These are phyloP conservation scores for Pitangus sulphuratus DNA, from an alignment of 2,797 vertebrate species.

Conservation along the genomic window DNA sequence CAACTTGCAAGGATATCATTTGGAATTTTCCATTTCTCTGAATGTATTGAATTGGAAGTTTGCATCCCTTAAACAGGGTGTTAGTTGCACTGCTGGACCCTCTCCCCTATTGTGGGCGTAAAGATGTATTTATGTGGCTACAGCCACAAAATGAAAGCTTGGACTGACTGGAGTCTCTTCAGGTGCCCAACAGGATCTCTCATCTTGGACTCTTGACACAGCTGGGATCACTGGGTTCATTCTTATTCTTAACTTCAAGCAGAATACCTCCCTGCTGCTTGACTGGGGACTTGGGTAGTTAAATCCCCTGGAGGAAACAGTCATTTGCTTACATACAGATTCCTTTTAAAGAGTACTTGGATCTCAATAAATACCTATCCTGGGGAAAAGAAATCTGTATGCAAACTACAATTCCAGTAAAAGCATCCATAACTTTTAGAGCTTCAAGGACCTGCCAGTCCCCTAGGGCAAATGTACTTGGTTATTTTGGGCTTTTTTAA, in stretches of 20 bases:
- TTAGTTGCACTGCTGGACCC: background rate
- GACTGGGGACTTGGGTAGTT: background rate
- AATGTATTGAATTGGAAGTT: background rate
- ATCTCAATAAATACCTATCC: background rate
- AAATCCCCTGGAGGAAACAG: background rate
- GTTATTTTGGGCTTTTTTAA: constrained; percentile 5
- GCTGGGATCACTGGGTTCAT: background rate
- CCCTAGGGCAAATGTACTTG: background rate
- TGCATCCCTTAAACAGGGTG: background rate
- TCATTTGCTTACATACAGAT: background rate
- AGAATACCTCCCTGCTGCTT: background rate
- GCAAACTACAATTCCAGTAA: constrained; percentile 10
- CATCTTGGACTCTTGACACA: background rate
- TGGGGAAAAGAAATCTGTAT: constrained; percentile 25
- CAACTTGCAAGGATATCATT: background rate
- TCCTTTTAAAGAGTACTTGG: background rate
- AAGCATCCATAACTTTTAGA: constrained; percentile 7
- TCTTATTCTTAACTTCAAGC: background rate
- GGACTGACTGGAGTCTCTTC: background rate
- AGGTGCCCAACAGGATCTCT: background rate
- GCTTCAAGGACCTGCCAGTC: constrained; percentile 11
- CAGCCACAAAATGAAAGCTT: background rate
- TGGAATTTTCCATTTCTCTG: background rate
- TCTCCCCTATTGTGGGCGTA: background rate
- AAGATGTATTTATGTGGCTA: background rate